Conservation (phyloP, 1,140 invertebrate species). For the Trichonephila clavata region DNA sequence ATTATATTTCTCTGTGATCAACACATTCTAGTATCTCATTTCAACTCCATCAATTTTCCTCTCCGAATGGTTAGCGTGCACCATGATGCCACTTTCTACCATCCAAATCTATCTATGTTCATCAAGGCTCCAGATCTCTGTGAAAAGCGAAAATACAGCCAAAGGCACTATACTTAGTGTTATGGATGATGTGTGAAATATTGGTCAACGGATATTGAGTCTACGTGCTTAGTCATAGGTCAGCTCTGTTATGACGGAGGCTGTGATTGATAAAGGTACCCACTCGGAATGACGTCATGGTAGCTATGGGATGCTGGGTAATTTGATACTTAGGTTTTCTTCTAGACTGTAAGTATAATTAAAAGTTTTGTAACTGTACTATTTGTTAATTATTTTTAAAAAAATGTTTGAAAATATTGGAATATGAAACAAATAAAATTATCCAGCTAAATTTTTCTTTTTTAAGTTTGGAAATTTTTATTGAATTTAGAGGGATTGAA, state of each 20-base stretch:
- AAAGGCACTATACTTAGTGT: neutral
- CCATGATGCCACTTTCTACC: neutral
- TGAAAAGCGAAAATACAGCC: neutral
- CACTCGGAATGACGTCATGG: neutral
- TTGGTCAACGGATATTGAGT: slow-evolving; percentile 47
- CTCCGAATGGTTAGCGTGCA: neutral
- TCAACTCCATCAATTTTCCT: neutral
- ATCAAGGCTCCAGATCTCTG: neutral
- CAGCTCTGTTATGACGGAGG: neutral
- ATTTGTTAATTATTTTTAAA: too few relatives aligned
- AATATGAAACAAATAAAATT: too few relatives aligned
- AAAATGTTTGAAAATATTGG: too few relatives aligned
- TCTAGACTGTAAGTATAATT: neutral
- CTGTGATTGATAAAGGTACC: slow-evolving; percentile 22
- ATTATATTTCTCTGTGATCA: neutral
- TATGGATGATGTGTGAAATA: slow-evolving; percentile 23
- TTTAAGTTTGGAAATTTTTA: too few relatives aligned
- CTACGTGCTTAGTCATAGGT: slow-evolving; percentile 60
- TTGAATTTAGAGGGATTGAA: too few relatives aligned
- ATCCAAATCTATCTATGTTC: neutral
- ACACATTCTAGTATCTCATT: neutral
- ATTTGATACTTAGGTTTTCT: neutral
- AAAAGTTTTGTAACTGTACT: too few relatives aligned
- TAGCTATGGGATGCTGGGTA: neutral
- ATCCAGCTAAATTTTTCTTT: too few relatives aligned